Percentiles rank a stretch among this genome's conserved stretches.
phyloP scores from a whole-genome alignment of 1,140 invertebrate genomes.

The Hylyphantes graminicola region DNA sequence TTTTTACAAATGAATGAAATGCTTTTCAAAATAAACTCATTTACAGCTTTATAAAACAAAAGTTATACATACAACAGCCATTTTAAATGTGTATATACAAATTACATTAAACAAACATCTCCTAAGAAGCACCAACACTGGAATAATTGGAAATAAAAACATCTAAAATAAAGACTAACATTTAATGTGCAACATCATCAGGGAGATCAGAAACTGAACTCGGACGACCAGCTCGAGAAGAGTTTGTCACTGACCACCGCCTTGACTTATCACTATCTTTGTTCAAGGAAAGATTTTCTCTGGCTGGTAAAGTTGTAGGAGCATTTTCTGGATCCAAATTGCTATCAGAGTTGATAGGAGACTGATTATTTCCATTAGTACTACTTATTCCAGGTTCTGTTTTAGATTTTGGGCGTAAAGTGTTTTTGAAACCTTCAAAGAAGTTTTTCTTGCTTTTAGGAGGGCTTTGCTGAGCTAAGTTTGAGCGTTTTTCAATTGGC shows the following conservation, averaged over 20 bases:
- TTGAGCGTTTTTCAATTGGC: slow-evolving; percentile 53
- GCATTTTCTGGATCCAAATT: slow-evolving; percentile 58
- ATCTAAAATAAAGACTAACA: slow-evolving; percentile 35
- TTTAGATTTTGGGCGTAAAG: slow-evolving; percentile 69
- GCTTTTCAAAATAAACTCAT: slow-evolving; percentile 20
- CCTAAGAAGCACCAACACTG: slow-evolving; percentile 35
- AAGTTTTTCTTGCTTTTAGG: slow-evolving; percentile 68
- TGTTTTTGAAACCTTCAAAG: slow-evolving; percentile 74
- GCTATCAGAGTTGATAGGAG: slow-evolving; percentile 56
- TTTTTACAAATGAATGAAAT: background rate
- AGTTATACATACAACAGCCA: slow-evolving; percentile 1
- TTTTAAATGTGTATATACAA: slow-evolving; percentile 11
- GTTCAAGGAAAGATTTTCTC: slow-evolving; percentile 18
- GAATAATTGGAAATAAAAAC: slow-evolving; percentile 40
- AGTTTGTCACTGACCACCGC: slow-evolving; percentile 60
- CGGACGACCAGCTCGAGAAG: slow-evolving; percentile 45
- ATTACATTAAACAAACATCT: slow-evolving; percentile 14
- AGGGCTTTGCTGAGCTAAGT: slow-evolving; percentile 58
- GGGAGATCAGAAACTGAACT: slow-evolving; percentile 58
- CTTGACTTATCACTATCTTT: slow-evolving; percentile 55
- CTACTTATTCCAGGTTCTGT: slow-evolving; percentile 61
- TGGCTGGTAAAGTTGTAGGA: slow-evolving; percentile 14
- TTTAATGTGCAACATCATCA: slow-evolving; percentile 53
- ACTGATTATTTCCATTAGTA: slow-evolving; percentile 28
- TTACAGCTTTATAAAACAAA: slow-evolving; percentile 27